These are phyloP conservation scores for Leptopilina syphax DNA, from an alignment of 2,888 invertebrate genomes.

Conservation along the genomic window DNA sequence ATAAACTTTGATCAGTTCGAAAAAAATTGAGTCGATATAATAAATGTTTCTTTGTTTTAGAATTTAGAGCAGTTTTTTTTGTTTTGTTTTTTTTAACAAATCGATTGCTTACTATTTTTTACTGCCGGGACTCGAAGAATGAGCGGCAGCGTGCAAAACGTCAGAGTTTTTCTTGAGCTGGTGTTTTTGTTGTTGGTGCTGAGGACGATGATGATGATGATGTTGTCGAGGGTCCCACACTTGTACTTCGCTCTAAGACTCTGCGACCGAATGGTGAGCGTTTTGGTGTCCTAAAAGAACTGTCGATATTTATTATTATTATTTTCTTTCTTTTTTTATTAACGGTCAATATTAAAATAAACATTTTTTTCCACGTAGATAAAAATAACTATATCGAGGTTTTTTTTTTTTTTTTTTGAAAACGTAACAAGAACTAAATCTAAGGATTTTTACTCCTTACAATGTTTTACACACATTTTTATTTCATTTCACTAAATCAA, in stretches of 20 bases:
- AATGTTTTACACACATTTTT: too few relatives aligned
- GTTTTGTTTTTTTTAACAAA: neutral
- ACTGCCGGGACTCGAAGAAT: conserved; percentile 73
- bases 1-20: conserved; percentile 59
- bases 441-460: too few relatives aligned
- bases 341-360: neutral
- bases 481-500: too few relatives aligned
- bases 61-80: conserved; percentile 1
- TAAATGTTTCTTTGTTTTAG: conserved; percentile 8
- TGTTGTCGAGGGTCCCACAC: conserved; percentile 68
- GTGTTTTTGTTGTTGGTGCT: conserved; percentile 59
- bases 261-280: conserved; percentile 65
- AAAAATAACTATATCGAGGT: too few relatives aligned
- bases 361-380: neutral
- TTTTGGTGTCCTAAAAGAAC: conserved; percentile 77
- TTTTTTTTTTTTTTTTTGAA: too few relatives aligned
- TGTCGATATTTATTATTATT: conserved; percentile 41
- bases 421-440: too few relatives aligned
- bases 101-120: conserved; percentile 41
- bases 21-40: conserved; percentile 46
- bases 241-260: conserved; percentile 73
- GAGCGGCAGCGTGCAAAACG: conserved; percentile 75
- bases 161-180: conserved; percentile 72
- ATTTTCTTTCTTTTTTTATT: neutral
- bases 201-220: conserved; percentile 60